Conservation (phyloP, 1,140 invertebrate species). For the Drosophila littoralis region DNA sequence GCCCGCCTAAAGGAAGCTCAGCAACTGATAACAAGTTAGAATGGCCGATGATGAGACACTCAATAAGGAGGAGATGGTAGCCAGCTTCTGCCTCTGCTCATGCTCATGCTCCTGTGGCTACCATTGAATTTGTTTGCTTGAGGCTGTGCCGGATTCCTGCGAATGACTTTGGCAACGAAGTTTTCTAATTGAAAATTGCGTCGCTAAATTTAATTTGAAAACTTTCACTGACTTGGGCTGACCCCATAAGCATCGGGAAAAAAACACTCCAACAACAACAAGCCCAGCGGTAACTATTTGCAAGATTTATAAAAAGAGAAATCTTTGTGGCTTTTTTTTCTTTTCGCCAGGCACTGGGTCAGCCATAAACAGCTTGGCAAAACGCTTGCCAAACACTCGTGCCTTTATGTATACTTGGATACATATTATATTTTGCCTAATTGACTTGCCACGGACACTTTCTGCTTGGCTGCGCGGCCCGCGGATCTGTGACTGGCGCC, state of each 20-base stretch:
- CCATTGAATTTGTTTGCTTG: conserved; percentile 25
- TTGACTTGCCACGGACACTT: conserved; percentile 62
- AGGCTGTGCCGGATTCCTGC: conserved; percentile 37
- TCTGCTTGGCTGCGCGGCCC: conserved; percentile 50
- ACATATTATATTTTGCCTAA: conserved; percentile 66
- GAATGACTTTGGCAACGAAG: conserved; percentile 69
- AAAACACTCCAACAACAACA: not conserved
- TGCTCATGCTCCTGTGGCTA: conserved; percentile 15
- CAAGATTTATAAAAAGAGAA: conserved; percentile 51
- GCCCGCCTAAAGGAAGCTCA: conserved; percentile 4
- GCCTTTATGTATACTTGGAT: conserved; percentile 20
- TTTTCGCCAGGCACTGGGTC: conserved; percentile 11
- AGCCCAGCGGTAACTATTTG: conserved; percentile 47
- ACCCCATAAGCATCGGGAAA: conserved; percentile 35
- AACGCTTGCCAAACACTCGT: conserved; percentile 14
- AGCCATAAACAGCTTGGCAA: conserved; percentile 37
- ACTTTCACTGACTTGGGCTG: conserved; percentile 74
- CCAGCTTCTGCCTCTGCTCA: not conserved
- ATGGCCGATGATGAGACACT: conserved; percentile 36
- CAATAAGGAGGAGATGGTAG: not conserved
- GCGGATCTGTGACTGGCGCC: conserved; percentile 55
- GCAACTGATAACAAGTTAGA: conserved; percentile 35
- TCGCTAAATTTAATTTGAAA: conserved; percentile 83
- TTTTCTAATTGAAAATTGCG: conserved; percentile 83
- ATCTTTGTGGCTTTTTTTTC: conserved; percentile 1